These are phyloP conservation scores for Tylochromis polylepis DNA, from an alignment of 2,113 vertebrate species.

Conservation along the genomic window DNA sequence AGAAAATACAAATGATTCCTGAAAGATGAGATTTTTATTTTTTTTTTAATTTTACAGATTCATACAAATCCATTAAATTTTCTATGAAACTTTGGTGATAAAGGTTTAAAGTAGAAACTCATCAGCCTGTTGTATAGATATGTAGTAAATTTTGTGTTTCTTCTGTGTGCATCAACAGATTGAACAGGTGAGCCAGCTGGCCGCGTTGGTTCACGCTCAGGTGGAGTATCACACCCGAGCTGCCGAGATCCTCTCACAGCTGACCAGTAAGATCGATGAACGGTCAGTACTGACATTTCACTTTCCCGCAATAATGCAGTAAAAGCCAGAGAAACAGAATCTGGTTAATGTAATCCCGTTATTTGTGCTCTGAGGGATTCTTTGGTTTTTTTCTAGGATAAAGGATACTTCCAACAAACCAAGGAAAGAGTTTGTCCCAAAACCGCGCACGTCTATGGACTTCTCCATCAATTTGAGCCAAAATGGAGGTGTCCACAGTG, in stretches of 20 bases:
- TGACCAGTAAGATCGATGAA: slow-evolving; percentile 88
- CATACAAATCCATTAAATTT: no score
- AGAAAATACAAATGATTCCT: background rate
- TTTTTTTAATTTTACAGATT: background rate
- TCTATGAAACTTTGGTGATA: background rate
- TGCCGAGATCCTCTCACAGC: slow-evolving; percentile 88
- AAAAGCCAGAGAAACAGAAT: background rate
- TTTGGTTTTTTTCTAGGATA: slow-evolving; percentile 75
- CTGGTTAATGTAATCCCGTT: no score
- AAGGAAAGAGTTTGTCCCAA: slow-evolving; percentile 86
- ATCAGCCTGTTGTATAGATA: background rate
- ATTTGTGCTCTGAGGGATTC: background rate
- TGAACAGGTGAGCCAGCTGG: slow-evolving; percentile 97
- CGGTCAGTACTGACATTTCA: slow-evolving; percentile 73
- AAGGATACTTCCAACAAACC: slow-evolving; percentile 86
- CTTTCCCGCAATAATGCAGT: background rate
- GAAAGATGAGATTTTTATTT: background rate
- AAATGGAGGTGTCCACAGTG: slow-evolving; percentile 87
- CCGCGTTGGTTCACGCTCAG: slow-evolving; percentile 93
- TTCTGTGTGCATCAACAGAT: slow-evolving; percentile 74
- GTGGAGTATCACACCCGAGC: slow-evolving; percentile 95
- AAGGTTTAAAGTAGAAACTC: background rate
- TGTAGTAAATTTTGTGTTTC: background rate
- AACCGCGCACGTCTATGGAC: slow-evolving; percentile 89
- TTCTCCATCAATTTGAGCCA: slow-evolving; percentile 84